Base-by-base conservation (phyloP, 2,113 vertebrate species). In the Anas platyrhynchos region DNA sequence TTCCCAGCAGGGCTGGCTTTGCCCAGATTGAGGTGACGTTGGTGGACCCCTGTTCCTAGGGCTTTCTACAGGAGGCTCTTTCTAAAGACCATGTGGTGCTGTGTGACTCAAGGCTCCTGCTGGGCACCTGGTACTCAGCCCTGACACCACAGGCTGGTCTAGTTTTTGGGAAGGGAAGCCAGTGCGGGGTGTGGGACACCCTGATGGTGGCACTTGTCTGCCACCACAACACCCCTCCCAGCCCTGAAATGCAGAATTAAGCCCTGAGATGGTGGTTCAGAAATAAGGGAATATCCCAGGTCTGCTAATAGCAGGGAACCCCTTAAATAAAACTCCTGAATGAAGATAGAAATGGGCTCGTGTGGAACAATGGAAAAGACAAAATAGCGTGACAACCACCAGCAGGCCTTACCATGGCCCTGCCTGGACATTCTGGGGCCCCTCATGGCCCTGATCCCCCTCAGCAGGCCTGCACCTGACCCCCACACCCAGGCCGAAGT, bases 21-120 rank as follows among this genome's bases (percentile, higher is more conserved):
- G 59, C 20, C 68, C 13, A 25, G 44, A 34, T 23, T 71, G 38
- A 77, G 7, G 26, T 52, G 65, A 59, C 77, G 5, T 48, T 36
- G 1, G 1, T 29, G 80, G 62, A 38, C 15, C 13, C 31, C 17
- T 23, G 0, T 55, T 16, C 16, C 29, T 20, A 25, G 5, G 26
- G 8, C 54, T 92, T 71, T 46, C 38, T n/a, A 27, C 17, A 14
- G 31, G 55, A 23, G 43, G 31, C 31, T 59, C 29, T 59, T 55
- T 32, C 38, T 75, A 38, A 44, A 75, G 31, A 52, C 23, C 23
- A 13, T 25, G 26, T 16, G 16, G 31, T 13, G 25, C 23, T 34
- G 41, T 65, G 36, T 27, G 36, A 36, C 62, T 38, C 23, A 13
- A 25, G 21, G 48, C 48, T 52, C 50, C 50, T 52, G 22, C 50